phyloP scores from a whole-genome alignment of 2,113 vertebrate genomes.

The Aythya baeri region DNA sequence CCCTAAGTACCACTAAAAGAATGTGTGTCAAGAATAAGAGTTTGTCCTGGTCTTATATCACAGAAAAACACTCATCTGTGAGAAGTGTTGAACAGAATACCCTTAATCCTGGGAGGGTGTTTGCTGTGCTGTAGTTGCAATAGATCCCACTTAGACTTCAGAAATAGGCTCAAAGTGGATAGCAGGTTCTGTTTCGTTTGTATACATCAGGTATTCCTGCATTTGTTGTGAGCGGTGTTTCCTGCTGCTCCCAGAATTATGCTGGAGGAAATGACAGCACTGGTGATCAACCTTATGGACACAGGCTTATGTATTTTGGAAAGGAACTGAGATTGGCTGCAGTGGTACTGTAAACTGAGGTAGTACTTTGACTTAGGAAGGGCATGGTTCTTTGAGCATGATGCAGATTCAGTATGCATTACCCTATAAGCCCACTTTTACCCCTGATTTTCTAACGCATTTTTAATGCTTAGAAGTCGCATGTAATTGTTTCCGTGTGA shows the following conservation, averaged over 20 bases:
- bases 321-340: not conserved
- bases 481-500: not conserved
- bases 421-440: not conserved
- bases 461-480: not conserved
- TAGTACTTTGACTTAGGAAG: not conserved
- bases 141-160: not conserved
- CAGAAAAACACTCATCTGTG: not conserved
- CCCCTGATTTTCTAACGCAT: not conserved
- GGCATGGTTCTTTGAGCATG: not conserved
- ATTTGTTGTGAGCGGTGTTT: not conserved
- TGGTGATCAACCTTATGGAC: not conserved
- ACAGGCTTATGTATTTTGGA: not conserved
- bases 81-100: not conserved
- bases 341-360: not conserved
- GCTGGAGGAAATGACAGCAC: conserved; percentile 16
- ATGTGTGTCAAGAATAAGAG: conserved; percentile 3
- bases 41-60: not conserved
- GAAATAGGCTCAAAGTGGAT: not conserved
- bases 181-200: not conserved
- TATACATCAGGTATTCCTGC: not conserved
- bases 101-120: not conserved
- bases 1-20: not conserved
- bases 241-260: not conserved
- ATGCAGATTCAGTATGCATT: not conserved
- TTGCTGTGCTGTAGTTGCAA: not conserved